Conservation (phyloP, 2,797 vertebrate species). For the Dromococcyx pavoninus region DNA sequence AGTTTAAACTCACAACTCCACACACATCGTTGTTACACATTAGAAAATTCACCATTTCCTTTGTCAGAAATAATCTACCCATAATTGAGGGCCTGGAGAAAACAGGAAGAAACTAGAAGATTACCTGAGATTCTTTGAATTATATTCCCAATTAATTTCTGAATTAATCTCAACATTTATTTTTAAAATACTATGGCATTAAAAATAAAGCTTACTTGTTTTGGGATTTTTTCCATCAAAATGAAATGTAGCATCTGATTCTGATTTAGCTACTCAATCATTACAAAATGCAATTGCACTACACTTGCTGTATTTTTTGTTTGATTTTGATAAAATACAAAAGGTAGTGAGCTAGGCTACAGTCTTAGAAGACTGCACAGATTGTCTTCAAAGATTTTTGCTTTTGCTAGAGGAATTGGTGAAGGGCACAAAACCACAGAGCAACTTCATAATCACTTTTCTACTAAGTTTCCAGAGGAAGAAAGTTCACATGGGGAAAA, state of each 20-base stretch:
- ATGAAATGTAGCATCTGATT: neutral
- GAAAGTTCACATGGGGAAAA: neutral
- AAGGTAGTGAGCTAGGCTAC: neutral
- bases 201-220: neutral
- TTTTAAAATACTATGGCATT: neutral
- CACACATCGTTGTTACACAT: neutral
- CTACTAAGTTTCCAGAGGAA: neutral
- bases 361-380: neutral
- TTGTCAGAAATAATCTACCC: neutral
- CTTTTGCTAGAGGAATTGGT: neutral
- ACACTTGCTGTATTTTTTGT: rapidly evolving
- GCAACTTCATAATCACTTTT: neutral
- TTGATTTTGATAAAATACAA: neutral
- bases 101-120: neutral
- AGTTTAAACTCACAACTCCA: neutral
- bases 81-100: neutral
- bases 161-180: neutral
- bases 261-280: neutral
- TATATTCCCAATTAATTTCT: neutral
- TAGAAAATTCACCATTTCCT: neutral
- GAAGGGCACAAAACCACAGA: neutral
- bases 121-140: neutral
- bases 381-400: neutral
- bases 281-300: neutral
- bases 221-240: neutral